Base-by-base conservation (phyloP, 1,140 invertebrate genomes). In the Nebria ingens region DNA sequence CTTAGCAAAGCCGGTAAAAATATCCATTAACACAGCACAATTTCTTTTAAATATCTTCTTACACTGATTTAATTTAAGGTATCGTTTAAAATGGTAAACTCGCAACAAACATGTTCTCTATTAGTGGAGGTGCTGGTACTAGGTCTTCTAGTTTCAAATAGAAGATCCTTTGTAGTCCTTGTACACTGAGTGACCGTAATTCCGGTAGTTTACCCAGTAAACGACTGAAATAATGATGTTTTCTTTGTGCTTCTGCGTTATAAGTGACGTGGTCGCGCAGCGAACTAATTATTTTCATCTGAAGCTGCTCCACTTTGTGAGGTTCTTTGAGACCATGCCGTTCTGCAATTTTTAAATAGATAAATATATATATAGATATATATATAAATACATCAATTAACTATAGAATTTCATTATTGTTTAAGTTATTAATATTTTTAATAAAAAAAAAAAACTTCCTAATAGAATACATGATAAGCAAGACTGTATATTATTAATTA, bases 281-380 rank as follows among this genome's bases (percentile, higher is more conserved):
- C 50, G 91, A 91, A 53, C 88, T 86, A 58, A 97, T 95, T 62
- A 97, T 91, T 71, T 93, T 94, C 89, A 91, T 93, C 70, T 97
- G 93, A 6, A 97, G 73, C 63, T 92, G 90, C 68, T 97, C 93
- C 59, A 97, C 91, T 64, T 89, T 85, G 62, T 89, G 84, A 0
- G 92, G 89, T 65, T 97, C 93, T 66, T 89, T 87, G 54, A 97
- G 73, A 15, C 93, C 93, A 65, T 95, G 91, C 21, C 94, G 83
- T 69, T 95, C 93, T 97, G 80, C 49, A 75, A 76, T 59, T n/a
- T n/a, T n/a, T n/a, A n/a, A n/a, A n/a, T n/a, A n/a, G n/a, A n/a
- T n/a, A n/a, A n/a, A n/a, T n/a, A n/a, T n/a, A n/a, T n/a, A n/a
- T n/a, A n/a, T n/a, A n/a, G n/a, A n/a, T n/a, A n/a, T n/a, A n/a